phyloP scores from a whole-genome alignment of 2,888 invertebrate genomes.

The Branchipolynoe longqiensis region DNA sequence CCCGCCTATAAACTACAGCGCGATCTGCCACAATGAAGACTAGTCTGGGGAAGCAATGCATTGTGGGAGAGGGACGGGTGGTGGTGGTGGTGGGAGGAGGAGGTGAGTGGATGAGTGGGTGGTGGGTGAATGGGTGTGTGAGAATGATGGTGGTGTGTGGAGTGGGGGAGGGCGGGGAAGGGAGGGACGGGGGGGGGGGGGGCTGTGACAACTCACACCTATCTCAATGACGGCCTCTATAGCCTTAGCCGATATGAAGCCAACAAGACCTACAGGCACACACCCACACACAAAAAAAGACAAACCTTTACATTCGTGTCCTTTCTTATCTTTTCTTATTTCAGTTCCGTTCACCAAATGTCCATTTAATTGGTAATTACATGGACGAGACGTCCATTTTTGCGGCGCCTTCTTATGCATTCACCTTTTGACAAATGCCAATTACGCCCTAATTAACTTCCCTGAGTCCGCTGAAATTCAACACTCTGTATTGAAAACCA shows the following conservation, averaged over 20 bases:
- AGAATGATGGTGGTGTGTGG: not conserved
- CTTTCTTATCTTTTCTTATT: conserved; percentile 6
- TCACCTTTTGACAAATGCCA: conserved; percentile 51
- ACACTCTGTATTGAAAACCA: conserved; percentile 5
- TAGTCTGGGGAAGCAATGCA: too few species aligned
- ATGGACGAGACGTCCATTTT: conserved; percentile 16
- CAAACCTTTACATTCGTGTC: conserved; percentile 17
- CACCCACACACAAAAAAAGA: not conserved
- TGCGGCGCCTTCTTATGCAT: conserved; percentile 23
- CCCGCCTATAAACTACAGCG: too few species aligned
- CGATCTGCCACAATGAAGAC: too few species aligned
- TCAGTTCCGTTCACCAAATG: not conserved
- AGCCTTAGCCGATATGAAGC: too few species aligned
- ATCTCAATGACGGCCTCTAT: not conserved
- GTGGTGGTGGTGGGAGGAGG: too few species aligned
- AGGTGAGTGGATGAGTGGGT: too few species aligned
- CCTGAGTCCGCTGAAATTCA: conserved; percentile 32
- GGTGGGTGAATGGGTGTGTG: too few species aligned
- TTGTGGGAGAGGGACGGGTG: too few species aligned
- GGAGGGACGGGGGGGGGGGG: not conserved
- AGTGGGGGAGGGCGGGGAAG: not conserved
- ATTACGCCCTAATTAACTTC: conserved; percentile 44
- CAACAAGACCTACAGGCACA: not conserved
- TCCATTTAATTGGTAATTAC: conserved; percentile 41
- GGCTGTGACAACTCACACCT: not conserved